phyloP scores from a whole-genome alignment of 2,113 vertebrate genomes.

The Mesoclemmys tuberculata region DNA sequence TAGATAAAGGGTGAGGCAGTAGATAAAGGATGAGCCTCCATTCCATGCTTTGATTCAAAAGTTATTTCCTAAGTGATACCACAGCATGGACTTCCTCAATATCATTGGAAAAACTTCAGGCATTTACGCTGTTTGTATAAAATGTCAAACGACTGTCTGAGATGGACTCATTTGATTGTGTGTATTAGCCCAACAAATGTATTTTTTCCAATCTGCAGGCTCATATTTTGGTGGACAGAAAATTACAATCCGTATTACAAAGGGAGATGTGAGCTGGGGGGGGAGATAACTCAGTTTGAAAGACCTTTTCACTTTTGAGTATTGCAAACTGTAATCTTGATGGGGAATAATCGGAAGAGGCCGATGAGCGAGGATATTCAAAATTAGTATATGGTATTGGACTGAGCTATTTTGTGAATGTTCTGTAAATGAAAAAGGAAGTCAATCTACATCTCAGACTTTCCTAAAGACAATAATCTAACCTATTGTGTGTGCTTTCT shows the following conservation, averaged over 20 bases:
- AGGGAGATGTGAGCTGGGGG: not conserved
- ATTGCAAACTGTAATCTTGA: not conserved
- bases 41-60: not conserved
- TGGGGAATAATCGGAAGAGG: not conserved
- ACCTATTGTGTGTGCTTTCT: not conserved
- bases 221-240: not conserved
- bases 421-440: not conserved
- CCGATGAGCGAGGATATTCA: not conserved
- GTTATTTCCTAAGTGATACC: not conserved
- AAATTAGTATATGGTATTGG: not conserved
- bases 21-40: not conserved
- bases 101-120: not conserved
- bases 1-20: not conserved
- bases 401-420: not conserved
- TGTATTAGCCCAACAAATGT: not conserved
- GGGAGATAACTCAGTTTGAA: not conserved
- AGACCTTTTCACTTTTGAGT: not conserved
- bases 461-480: not conserved
- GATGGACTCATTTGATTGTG: not conserved
- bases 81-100: not conserved
- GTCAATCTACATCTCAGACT: not conserved
- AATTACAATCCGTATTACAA: not conserved
- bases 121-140: not conserved
- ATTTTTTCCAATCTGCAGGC: not conserved
- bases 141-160: not conserved